Conservation (phyloP, 2,888 invertebrate genomes). For the Hedychridium roseum region DNA sequence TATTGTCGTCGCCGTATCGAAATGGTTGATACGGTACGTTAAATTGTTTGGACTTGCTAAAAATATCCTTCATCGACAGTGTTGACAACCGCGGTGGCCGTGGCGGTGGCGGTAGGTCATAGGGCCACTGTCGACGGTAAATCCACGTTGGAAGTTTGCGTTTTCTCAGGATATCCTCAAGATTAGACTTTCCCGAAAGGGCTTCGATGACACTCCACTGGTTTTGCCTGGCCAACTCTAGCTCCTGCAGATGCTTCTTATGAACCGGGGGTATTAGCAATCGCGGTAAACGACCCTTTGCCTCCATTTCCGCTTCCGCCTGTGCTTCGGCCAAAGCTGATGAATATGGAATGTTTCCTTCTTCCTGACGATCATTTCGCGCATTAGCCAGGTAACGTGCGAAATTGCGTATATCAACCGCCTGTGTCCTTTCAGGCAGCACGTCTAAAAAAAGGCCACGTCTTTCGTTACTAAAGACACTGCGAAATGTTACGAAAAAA, state of each 20-base stretch:
- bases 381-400: conserved; percentile 45
- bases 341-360: conserved; percentile 6
- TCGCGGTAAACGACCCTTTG: conserved; percentile 14
- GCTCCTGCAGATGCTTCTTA: conserved; percentile 26
- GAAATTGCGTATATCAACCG: conserved; percentile 42
- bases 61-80: no score
- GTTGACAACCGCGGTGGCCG: no score
- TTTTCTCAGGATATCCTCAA: conserved; percentile 33
- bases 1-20: not conserved
- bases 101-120: no score
- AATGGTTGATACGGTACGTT: not conserved
- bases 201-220: conserved; percentile 33
- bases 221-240: conserved; percentile 30
- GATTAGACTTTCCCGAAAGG: conserved; percentile 29
- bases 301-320: no score
- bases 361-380: conserved; percentile 22
- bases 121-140: conserved; percentile 21
- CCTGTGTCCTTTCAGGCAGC: conserved; percentile 40
- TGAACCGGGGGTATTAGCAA: conserved; percentile 21
- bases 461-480: no score
- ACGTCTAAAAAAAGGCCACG: conserved; percentile 51
- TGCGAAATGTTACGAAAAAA: no score
- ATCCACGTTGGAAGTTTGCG: conserved; percentile 27
- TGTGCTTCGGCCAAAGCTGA: no score
- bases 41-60: no score